Evolutionary conservation across 2,888 invertebrate species (phyloP).

Genomic region (Dryobotodes eremita): DNA sequence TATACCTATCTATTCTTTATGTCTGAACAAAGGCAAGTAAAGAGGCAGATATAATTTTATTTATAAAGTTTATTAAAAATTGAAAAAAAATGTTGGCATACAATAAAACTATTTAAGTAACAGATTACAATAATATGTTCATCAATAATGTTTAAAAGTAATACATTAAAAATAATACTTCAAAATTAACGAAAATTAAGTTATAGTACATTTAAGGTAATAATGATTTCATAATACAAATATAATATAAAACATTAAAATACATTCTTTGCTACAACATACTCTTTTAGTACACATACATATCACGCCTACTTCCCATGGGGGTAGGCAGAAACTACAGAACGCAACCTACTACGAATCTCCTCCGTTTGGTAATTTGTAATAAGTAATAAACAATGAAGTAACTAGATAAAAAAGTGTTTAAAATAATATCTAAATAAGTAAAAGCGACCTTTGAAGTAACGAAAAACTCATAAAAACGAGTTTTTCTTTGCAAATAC

Average conservation of each 20-base stretch:
- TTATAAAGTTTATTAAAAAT: slow-evolving; percentile 73
- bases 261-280: slow-evolving; percentile 3
- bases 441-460: neutral
- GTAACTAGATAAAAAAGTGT: neutral
- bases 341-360: too few species aligned
- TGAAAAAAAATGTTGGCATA: slow-evolving; percentile 69
- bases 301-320: neutral
- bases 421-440: slow-evolving; percentile 7
- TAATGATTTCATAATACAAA: slow-evolving; percentile 3
- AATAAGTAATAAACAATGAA: neutral
- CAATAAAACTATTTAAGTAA: slow-evolving; percentile 80
- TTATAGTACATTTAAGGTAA: slow-evolving; percentile 4
- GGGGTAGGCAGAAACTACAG: neutral
- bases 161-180: slow-evolving; percentile 60
- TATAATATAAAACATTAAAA: slow-evolving; percentile 20
- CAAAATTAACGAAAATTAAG: slow-evolving; percentile 48
- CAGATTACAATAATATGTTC: slow-evolving; percentile 84
- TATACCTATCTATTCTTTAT: too few species aligned
- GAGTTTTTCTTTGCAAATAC: neutral
- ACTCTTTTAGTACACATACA: neutral
- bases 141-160: slow-evolving; percentile 76
- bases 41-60: slow-evolving; percentile 1
- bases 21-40: neutral
- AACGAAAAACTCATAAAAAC: neutral
- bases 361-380: slow-evolving; percentile 10